Conservation (phyloP, 92 coral and sea anemone genomes). For the Epizoanthus scotinus region DNA sequence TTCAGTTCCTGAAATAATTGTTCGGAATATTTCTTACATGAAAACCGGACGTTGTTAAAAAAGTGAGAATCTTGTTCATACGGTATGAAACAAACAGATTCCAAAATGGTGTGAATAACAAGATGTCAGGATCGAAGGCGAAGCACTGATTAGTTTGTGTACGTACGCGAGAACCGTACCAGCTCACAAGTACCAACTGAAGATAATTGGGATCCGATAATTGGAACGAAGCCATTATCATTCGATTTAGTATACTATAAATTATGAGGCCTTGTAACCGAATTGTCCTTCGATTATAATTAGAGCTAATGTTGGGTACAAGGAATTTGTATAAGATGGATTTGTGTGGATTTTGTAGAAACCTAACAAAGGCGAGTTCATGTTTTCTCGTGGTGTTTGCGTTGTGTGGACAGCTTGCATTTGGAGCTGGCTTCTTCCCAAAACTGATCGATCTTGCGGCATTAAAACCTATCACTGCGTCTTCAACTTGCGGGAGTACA, state of each 20-base stretch:
- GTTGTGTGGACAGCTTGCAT: conserved; percentile 37
- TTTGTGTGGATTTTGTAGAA: not conserved
- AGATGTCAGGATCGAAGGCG: too few relatives aligned
- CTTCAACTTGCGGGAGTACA: conserved; percentile 89
- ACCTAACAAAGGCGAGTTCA: conserved; percentile 14
- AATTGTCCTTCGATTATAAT: not conserved
- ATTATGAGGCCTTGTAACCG: not conserved
- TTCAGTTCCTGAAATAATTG: too few relatives aligned
- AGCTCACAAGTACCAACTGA: not conserved
- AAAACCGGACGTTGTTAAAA: not conserved
- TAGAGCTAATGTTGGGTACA: not conserved
- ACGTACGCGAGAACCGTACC: not conserved
- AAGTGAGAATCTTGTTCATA: not conserved
- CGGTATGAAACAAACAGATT: not conserved
- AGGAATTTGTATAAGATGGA: conserved; percentile 6
- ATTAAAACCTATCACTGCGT: conserved; percentile 67
- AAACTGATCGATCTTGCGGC: conserved; percentile 65
- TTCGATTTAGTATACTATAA: not conserved
- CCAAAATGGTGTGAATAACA: not conserved
- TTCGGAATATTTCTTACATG: not conserved
- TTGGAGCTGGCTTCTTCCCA: conserved; percentile 69
- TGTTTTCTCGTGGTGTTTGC: conserved; percentile 47
- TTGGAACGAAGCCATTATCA: conserved; percentile 10
- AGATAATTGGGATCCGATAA: too few relatives aligned
- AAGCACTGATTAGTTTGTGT: not conserved